Evolutionary conservation across 2,888 invertebrate species (phyloP), one percentile per base, ranked within the genome.

Genomic region (Isoperla grammatica): DNA sequence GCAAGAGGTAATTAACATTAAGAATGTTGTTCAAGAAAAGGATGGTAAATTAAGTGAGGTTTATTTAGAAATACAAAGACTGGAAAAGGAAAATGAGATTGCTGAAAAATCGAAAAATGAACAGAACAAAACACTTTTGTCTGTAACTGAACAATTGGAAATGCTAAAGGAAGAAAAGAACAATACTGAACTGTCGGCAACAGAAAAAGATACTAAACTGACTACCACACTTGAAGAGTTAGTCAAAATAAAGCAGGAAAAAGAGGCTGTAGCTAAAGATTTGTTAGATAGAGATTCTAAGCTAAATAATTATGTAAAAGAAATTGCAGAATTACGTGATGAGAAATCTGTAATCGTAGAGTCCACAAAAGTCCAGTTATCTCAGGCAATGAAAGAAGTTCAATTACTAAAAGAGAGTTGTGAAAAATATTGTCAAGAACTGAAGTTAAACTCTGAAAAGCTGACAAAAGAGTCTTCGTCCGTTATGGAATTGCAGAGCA

Each of bases 61-160:
- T 63, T 61, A 60, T 29, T 62, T 65, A 58, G 61, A 70, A 64
- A 69, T 69, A 62, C 61, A 66, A 58, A 67, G 65, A 57, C 43
- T 72, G 54, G 50, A 68, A 64, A 62, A 78, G 61, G 72, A 66
- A 48, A 81, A 79, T 69, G 74, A 76, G 59, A 73, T 74, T 45
- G 64, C 80, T 40, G 80, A 81, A 70, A 79, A 78, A 60, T 73
- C 76, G 63, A 65, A 79, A n/a, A 76, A 73, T 67, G 75, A 71
- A 59, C 70, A 71, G 23, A 67, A 71, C 43, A 68, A 75, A 62
- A 78, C 78, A 69, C 68, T 70, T 1, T 71, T 73, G 43, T 68
- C 71, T 22, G 67, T 78, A 9, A 76, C 75, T 69, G 78, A 78
- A 67, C 75, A 75, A 68, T 74, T 77, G 67, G 77, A 78, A 66